Conservation (phyloP, 2,888 invertebrate genomes). For the Drosophila anceps region DNA sequence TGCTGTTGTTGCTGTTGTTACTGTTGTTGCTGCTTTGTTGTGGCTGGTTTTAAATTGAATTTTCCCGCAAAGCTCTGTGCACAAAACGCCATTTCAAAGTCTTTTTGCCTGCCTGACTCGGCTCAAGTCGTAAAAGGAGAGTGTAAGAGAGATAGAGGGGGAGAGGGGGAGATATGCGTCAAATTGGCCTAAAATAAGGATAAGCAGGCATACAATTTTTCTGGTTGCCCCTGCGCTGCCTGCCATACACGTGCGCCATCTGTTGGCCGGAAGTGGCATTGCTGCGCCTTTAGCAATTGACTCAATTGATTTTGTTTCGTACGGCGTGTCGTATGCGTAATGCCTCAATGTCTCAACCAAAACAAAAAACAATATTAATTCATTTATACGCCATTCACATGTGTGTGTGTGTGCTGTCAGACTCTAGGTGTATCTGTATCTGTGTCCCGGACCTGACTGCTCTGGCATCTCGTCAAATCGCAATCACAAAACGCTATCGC, state of each 20-base stretch:
- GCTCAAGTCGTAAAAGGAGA: background rate
- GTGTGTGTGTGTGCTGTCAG: slow-evolving; percentile 8
- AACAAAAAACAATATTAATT: slow-evolving; percentile 37
- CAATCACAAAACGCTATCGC: slow-evolving; percentile 45
- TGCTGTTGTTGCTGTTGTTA: slow-evolving; percentile 13
- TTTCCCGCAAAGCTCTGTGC: slow-evolving; percentile 50
- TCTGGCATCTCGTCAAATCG: slow-evolving; percentile 40
- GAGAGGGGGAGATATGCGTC: slow-evolving; percentile 32
- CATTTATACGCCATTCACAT: slow-evolving; percentile 15
- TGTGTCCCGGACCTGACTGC: slow-evolving; percentile 32
- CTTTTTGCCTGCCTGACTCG: slow-evolving; percentile 8
- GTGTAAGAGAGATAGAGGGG: background rate
- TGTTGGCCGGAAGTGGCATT: slow-evolving; percentile 7
- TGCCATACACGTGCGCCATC: slow-evolving; percentile 5
- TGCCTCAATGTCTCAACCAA: slow-evolving; percentile 14
- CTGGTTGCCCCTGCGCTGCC: slow-evolving; percentile 1
- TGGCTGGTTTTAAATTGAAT: slow-evolving; percentile 69
- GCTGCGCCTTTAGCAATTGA: slow-evolving; percentile 5
- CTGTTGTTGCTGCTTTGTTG: slow-evolving; percentile 39
- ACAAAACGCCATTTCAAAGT: slow-evolving; percentile 47
- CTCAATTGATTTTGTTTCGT: slow-evolving; percentile 22
- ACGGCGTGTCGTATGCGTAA: slow-evolving; percentile 45
- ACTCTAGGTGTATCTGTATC: background rate
- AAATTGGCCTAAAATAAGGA: slow-evolving; percentile 58
- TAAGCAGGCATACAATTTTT: slow-evolving; percentile 40